Evolutionary conservation across 1,140 invertebrate genomes (phyloP).

Genomic region (Aphis gossypii): DNA sequence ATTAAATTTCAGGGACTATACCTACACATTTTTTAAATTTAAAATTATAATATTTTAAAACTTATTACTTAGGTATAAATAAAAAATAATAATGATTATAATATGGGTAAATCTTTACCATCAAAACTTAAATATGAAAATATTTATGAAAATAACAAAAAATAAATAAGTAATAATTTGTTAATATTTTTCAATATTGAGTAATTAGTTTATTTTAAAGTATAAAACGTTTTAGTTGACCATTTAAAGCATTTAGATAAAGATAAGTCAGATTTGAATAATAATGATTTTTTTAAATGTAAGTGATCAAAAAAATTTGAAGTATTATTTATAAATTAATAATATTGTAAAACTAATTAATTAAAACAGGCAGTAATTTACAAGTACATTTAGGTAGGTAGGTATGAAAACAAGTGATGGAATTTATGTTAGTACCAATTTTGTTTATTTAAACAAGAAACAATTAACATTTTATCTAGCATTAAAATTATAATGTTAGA

Average conservation of each 20-base stretch:
- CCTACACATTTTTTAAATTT: background rate
- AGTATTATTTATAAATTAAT: background rate
- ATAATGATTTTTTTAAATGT: background rate
- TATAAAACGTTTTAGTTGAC: background rate
- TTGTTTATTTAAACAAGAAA: background rate
- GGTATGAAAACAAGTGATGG: background rate
- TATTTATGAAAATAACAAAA: background rate
- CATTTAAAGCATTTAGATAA: background rate
- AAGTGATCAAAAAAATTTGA: background rate
- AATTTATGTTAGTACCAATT: background rate
- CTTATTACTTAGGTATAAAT: background rate
- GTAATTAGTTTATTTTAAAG: background rate
- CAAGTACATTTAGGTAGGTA: background rate
- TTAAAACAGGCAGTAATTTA: background rate
- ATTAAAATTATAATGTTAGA: background rate
- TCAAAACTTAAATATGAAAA: background rate
- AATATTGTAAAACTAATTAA: background rate
- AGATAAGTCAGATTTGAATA: background rate
- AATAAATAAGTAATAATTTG: constrained; percentile 2
- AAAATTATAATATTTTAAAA: background rate
- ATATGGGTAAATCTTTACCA: background rate
- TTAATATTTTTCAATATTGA: background rate
- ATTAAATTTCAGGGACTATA: background rate
- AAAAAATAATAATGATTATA: background rate
- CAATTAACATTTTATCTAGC: constrained; percentile 4